phyloP scores from a whole-genome alignment of 2,888 invertebrate species.

The Xestia c-nigrum region DNA sequence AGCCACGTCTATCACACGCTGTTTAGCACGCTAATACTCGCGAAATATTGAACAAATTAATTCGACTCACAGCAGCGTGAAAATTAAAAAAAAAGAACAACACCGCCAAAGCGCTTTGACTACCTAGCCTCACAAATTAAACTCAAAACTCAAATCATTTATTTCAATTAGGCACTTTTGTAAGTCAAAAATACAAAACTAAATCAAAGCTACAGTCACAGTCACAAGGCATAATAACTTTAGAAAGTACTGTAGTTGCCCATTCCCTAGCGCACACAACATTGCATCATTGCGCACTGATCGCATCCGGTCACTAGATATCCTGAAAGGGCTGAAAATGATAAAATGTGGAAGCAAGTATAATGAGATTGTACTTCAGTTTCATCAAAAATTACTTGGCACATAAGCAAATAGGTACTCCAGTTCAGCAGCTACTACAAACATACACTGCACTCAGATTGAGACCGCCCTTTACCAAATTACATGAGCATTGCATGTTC shows the following conservation, averaged over 20 bases:
- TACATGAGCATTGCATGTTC: neutral
- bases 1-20: neutral
- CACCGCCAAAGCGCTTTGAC: neutral
- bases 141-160: too few species aligned
- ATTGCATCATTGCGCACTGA: neutral
- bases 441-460: neutral
- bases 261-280: too few species aligned
- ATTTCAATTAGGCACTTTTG: too few species aligned
- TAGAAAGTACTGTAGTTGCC: too few species aligned
- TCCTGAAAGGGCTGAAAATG: neutral
- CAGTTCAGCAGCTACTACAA: neutral
- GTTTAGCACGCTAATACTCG: neutral
- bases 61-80: neutral
- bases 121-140: neutral
- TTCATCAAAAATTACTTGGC: neutral
- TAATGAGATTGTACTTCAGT: neutral
- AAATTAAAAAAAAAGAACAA: neutral
- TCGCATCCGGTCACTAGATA: neutral
- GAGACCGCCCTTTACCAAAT: neutral
- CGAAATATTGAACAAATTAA: neutral
- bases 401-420: neutral
- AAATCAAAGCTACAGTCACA: too few species aligned
- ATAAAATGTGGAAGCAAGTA: neutral
- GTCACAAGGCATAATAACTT: too few species aligned
- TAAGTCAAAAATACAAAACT: too few species aligned